These are phyloP conservation scores for Leptothorax acervorum DNA, from an alignment of 2,888 invertebrate genomes.

Conservation along the genomic window DNA sequence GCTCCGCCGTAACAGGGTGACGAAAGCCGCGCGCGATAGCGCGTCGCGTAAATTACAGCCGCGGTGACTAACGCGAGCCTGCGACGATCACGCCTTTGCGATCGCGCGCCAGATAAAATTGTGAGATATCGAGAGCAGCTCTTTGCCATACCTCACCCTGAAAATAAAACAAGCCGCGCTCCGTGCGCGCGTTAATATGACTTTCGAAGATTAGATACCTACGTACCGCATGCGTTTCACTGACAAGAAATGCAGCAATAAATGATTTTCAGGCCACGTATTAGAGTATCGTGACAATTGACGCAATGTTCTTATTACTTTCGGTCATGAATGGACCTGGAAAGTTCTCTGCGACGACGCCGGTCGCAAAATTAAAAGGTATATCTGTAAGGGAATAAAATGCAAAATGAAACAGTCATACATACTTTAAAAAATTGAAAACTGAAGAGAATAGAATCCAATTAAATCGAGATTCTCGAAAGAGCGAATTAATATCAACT, in stretches of 20 bases:
- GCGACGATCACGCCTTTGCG: background rate
- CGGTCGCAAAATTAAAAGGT: background rate
- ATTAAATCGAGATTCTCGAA: background rate
- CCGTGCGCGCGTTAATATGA: background rate
- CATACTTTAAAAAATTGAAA: background rate
- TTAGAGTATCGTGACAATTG: too few species aligned
- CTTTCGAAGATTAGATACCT: constrained; percentile 22
- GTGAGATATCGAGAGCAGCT: background rate
- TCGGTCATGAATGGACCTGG: background rate
- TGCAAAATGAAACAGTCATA: background rate
- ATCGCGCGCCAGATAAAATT: constrained; percentile 19
- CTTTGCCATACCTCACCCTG: background rate
- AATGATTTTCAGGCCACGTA: too few species aligned
- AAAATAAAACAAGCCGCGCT: background rate
- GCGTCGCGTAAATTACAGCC: constrained; percentile 31
- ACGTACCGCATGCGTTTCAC: too few species aligned
- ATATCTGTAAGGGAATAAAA: background rate
- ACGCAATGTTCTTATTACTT: too few species aligned
- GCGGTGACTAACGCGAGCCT: constrained; percentile 24
- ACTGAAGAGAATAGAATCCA: background rate
- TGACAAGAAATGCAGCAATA: too few species aligned
- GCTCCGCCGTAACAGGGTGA: constrained; percentile 33
- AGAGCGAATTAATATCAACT: background rate
- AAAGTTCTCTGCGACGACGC: background rate
- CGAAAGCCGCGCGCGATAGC: constrained; percentile 43